Evolutionary conservation across 1,140 invertebrate genomes (phyloP).

Genomic region (Philotrypesis tridentata): DNA sequence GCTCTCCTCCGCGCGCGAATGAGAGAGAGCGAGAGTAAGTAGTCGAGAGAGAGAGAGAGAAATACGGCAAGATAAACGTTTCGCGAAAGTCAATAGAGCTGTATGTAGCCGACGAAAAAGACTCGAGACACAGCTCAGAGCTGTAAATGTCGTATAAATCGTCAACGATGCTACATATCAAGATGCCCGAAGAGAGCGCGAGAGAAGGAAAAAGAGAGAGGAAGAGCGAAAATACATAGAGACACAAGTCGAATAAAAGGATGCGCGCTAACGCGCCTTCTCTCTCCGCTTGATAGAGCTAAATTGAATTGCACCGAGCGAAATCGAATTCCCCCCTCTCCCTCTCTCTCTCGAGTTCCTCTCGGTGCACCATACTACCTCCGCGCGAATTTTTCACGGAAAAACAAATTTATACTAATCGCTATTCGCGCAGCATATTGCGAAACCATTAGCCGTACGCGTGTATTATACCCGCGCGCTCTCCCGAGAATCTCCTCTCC

Average conservation of each 20-base stretch:
- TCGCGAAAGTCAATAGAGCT: slow-evolving; percentile 31
- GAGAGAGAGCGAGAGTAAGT: slow-evolving; percentile 52
- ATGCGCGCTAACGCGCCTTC: background rate
- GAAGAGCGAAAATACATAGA: slow-evolving; percentile 26
- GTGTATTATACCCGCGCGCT: no score
- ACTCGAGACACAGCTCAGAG: slow-evolving; percentile 3
- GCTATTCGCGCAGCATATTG: slow-evolving; percentile 20
- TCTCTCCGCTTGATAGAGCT: background rate
- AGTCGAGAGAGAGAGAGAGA: slow-evolving; percentile 50
- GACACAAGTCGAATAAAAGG: slow-evolving; percentile 17
- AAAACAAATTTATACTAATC: background rate
- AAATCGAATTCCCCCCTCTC: slow-evolving; percentile 18
- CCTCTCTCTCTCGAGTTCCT: background rate
- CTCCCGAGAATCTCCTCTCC: background rate
- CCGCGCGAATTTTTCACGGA: background rate
- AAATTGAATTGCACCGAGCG: slow-evolving; percentile 23
- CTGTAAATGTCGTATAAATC: slow-evolving; percentile 41
- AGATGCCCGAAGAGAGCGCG: background rate
- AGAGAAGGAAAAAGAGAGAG: slow-evolving; percentile 1
- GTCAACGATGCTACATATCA: slow-evolving; percentile 27
- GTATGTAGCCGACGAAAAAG: background rate
- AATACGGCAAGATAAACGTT: slow-evolving; percentile 36
- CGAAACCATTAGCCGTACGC: slow-evolving; percentile 16
- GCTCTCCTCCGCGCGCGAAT: no score
- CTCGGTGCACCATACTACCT: no score